Conservation (phyloP, 2,888 invertebrate species). For the Agonopterix subpropinquella region DNA sequence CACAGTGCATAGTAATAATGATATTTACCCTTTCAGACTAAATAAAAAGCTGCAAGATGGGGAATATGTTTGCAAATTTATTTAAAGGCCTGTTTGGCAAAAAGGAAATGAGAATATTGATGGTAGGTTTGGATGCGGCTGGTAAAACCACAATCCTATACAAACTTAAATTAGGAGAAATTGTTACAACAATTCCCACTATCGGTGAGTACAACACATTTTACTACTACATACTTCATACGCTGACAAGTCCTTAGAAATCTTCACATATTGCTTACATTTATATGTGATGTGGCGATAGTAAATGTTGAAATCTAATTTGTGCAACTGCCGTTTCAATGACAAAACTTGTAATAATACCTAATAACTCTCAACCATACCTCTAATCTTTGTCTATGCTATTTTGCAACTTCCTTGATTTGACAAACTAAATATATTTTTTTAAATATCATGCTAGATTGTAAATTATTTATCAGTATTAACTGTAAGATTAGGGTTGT, state of each 20-base stretch:
- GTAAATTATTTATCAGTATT: no score
- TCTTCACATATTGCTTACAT: not conserved
- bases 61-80: conserved; percentile 97
- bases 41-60: conserved; percentile 85
- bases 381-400: no score
- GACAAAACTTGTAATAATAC: no score
- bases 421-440: no score
- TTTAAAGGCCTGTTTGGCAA: conserved; percentile 99
- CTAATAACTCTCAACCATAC: no score
- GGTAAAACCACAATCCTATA: conserved; percentile 99
- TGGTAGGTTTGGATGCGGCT: conserved; percentile 99
- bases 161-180: conserved; percentile 99
- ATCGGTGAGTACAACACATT: conserved; percentile 86
- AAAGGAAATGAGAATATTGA: conserved; percentile 99
- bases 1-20: conserved; percentile 47
- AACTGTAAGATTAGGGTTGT: no score
- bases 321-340: no score
- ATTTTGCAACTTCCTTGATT: no score
- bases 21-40: conserved; percentile 63
- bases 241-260: not conserved
- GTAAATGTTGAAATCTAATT: no score
- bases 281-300: no score
- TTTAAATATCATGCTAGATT: no score
- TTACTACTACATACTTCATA: not conserved
- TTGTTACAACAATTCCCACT: conserved; percentile 99